These are phyloP conservation scores for Apotomis capreana DNA, from an alignment of 2,888 invertebrate genomes.

Conservation along the genomic window DNA sequence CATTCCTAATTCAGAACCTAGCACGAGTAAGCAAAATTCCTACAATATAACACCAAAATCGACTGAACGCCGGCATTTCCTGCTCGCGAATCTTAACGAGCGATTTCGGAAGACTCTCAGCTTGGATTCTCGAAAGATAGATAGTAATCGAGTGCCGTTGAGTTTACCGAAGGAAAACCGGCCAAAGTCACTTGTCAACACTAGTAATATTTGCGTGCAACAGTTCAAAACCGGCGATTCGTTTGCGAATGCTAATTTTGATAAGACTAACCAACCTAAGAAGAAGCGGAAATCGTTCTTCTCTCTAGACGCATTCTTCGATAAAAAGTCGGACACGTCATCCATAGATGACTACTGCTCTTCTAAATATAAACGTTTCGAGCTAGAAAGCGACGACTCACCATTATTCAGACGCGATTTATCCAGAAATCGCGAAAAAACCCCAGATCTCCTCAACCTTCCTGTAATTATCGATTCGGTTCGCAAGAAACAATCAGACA, in stretches of 20 bases:
- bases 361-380: constrained; percentile 80
- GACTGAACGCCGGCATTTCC: constrained; percentile 71
- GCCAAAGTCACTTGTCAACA: constrained; percentile 77
- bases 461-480: constrained; percentile 78
- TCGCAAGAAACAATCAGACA: constrained; percentile 74
- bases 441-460: constrained; percentile 76
- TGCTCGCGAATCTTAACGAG: constrained; percentile 77
- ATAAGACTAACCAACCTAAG: constrained; percentile 70
- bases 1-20: constrained; percentile 73
- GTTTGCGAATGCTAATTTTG: constrained; percentile 69
- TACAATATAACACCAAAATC: constrained; percentile 79
- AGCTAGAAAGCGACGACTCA: constrained; percentile 79
- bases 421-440: constrained; percentile 61
- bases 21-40: constrained; percentile 73
- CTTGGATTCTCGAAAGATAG: constrained; percentile 76
- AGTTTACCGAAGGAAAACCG: constrained; percentile 69
- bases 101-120: constrained; percentile 79
- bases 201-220: constrained; percentile 72
- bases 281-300: constrained; percentile 81
- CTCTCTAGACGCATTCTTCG: constrained; percentile 80
- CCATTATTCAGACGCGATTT: constrained; percentile 72
- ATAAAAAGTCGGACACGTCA: constrained; percentile 78
- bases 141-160: constrained; percentile 68
- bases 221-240: constrained; percentile 65
- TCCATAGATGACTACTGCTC: constrained; percentile 80